These are phyloP conservation scores for Aricia agestis DNA, from an alignment of 1,140 invertebrate genomes.

Conservation along the genomic window DNA sequence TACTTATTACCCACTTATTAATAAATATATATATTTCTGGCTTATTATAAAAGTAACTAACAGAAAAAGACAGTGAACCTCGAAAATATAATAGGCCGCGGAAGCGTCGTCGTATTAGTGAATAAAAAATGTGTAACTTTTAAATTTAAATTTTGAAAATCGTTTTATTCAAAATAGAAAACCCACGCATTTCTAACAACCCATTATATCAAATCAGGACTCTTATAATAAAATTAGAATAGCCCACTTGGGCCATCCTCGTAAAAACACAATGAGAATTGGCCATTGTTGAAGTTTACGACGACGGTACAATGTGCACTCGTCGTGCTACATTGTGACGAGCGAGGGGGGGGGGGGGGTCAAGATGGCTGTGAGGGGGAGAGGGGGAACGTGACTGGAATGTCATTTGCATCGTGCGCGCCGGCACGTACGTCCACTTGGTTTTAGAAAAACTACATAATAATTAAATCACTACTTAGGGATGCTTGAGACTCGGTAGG, in stretches of 20 bases:
- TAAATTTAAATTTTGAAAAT: too few relatives aligned
- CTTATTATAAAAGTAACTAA: too few relatives aligned
- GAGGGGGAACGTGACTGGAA: neutral
- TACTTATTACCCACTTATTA: too few relatives aligned
- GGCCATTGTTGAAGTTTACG: slow-evolving; percentile 8
- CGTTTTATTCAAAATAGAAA: neutral
- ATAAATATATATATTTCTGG: too few relatives aligned
- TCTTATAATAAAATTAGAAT: neutral
- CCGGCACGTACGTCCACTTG: slow-evolving; percentile 3
- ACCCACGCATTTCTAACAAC: too few relatives aligned
- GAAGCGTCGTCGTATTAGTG: too few relatives aligned
- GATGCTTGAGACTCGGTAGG: neutral
- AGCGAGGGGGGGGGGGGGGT: neutral
- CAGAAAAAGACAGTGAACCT: too few relatives aligned
- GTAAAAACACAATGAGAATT: slow-evolving; percentile 10
- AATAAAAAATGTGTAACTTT: too few relatives aligned
- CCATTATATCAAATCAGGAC: neutral
- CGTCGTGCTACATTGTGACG: slow-evolving; percentile 10
- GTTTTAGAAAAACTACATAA: neutral
- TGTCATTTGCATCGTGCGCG: neutral
- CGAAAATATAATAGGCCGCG: too few relatives aligned
- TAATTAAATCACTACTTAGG: neutral
- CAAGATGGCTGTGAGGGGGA: neutral
- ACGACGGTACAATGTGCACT: slow-evolving; percentile 7
- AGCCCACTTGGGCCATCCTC: neutral